Evolutionary conservation across 2,797 vertebrate species (phyloP), one percentile per base, ranked within the genome.

Genomic region (Sebastes iracundus): DNA sequence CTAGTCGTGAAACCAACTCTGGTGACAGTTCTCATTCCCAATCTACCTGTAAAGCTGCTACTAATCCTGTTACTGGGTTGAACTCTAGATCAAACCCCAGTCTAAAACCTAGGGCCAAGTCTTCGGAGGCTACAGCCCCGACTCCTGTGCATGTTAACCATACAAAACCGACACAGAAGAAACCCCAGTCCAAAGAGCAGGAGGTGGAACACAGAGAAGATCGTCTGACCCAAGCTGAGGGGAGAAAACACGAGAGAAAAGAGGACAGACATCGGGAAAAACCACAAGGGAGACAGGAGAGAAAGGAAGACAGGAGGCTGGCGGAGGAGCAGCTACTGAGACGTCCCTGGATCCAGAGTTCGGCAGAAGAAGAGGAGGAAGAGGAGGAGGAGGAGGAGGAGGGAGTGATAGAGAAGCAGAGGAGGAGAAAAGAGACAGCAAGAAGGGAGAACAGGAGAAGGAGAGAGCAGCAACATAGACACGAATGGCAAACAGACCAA

Each of bases 251-350:
- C 20, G 76, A 86, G 49, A 87, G 77, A 59, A 93, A 83, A 42
- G 86, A 90, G 42, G 83, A 89, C 23, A 88, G 76, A 61, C 81
- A 78, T 14, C 38, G 23, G 64, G 88, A 87, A 35, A 90, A 86
- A 71, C 86, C 61, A 60, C 71, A 80, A 64, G 87, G 82, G 63
- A 92, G 86, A 82, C 84, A 7, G 71, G 93, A 92, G 74, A 87
- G 85, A 86, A 94, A 92, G 86, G 92, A 93, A 92, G 92, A 94
- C 84, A 93, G 72, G 9, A 96, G 96, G 94, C 83, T 96, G 95
- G 77, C 95, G 90, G 95, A 95, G 85, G 94, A 93, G 92, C 94
- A 95, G 89, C 89, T 95, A n/a, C 78, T 90, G 80, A 95, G 92
- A 92, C 93, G 78, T 66, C 90, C 91, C 87, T 95, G 93, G 93